A percentile compares a stretch with the other conserved stretches of the same genome.
Evolutionary conservation across 2,113 vertebrate species (phyloP).

Genomic region (Glaucidium brasilianum): DNA sequence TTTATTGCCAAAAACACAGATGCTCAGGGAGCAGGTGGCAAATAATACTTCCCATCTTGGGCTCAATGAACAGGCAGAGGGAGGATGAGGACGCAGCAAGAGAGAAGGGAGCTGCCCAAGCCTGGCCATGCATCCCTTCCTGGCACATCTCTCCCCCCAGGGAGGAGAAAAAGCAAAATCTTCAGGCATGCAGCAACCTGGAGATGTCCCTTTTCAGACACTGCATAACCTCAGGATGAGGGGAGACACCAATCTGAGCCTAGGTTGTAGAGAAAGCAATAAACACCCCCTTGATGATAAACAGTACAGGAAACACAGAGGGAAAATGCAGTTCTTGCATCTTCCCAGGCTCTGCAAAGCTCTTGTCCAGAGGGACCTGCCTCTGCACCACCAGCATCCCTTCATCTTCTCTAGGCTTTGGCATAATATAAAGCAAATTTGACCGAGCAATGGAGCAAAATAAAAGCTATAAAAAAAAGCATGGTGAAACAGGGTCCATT

Average conservation of each 20-base stretch:
- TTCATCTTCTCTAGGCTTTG: not conserved
- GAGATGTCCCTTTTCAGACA: fast-evolving
- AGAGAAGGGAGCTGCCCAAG: not conserved
- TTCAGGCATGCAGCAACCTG: fast-evolving
- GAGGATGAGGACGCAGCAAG: not conserved
- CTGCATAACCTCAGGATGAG: not conserved
- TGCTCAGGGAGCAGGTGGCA: fast-evolving
- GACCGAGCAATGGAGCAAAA: not conserved
- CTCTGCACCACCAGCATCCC: not conserved
- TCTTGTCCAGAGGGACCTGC: not conserved
- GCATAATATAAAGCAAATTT: not conserved
- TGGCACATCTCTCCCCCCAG: not conserved
- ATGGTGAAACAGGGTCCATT: fast-evolving
- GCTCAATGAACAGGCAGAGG: fast-evolving
- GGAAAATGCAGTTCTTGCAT: fast-evolving
- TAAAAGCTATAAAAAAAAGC: not conserved
- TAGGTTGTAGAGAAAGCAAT: not conserved
- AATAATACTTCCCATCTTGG: not conserved
- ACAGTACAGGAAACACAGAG: fast-evolving
- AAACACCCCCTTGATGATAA: not conserved
- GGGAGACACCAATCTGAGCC: not conserved
- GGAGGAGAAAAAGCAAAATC: not conserved
- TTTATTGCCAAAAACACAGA: not conserved
- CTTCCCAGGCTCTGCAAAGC: not conserved
- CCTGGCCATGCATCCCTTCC: not conserved